Evolutionary conservation across 2,888 invertebrate species (phyloP).

Genomic region (Callosobruchus maculatus): DNA sequence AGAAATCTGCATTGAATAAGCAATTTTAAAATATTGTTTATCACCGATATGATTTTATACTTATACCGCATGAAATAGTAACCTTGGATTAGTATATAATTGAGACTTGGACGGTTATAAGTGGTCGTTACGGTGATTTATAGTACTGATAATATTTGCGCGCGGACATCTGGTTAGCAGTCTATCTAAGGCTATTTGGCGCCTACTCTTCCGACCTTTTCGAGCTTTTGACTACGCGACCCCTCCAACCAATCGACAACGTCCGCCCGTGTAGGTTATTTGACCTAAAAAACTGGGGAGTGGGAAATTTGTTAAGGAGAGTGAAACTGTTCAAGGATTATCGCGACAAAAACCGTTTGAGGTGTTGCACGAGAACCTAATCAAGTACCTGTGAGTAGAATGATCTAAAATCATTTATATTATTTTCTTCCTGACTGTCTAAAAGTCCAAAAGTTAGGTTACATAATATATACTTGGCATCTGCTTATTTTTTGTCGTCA

Average conservation of each 20-base stretch:
- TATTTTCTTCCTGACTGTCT: not conserved
- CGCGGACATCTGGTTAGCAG: too few relatives aligned
- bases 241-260: not conserved
- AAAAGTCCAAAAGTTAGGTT: conserved; percentile 5
- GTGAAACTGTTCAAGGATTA: not conserved
- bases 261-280: not conserved
- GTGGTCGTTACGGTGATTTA: not conserved
- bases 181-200: too few relatives aligned
- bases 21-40: not conserved
- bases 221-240: not conserved
- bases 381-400: not conserved
- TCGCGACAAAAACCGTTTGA: not conserved
- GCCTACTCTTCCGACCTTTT: not conserved
- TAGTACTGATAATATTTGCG: not conserved
- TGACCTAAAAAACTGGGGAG: not conserved
- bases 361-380: not conserved
- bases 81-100: not conserved
- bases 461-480: conserved; percentile 3
- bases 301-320: not conserved
- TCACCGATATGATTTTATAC: not conserved
- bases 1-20: not conserved
- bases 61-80: not conserved
- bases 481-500: too few relatives aligned
- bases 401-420: not conserved
- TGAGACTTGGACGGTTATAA: not conserved